These are phyloP conservation scores for Danaus plexippus DNA, from an alignment of 1,140 invertebrate genomes.

Conservation along the genomic window DNA sequence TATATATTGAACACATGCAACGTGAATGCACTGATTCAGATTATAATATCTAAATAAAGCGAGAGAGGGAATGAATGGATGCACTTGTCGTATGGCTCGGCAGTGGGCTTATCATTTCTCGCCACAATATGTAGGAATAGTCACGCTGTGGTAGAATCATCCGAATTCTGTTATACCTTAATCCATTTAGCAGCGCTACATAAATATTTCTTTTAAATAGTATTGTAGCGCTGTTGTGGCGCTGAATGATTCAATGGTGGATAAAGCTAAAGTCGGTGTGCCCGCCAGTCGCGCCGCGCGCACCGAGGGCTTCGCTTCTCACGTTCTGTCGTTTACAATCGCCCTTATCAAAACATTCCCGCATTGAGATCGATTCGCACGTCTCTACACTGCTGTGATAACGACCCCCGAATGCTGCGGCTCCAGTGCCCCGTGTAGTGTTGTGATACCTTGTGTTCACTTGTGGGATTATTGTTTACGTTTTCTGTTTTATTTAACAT, in stretches of 20 bases:
- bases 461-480: slow-evolving; percentile 35
- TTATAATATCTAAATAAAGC: slow-evolving; percentile 24
- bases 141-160: slow-evolving; percentile 9
- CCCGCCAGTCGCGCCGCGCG: slow-evolving; percentile 48
- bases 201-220: slow-evolving; percentile 5
- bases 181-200: too few relatives aligned
- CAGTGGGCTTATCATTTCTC: neutral
- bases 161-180: too few relatives aligned
- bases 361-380: slow-evolving; percentile 54
- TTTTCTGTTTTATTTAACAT: slow-evolving; percentile 21
- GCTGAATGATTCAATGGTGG: slow-evolving; percentile 9
- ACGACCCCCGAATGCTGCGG: slow-evolving; percentile 40
- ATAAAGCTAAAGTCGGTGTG: slow-evolving; percentile 9
- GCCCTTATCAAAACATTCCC: slow-evolving; percentile 53
- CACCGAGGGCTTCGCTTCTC: slow-evolving; percentile 33
- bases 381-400: slow-evolving; percentile 50
- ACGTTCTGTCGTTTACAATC: slow-evolving; percentile 26
- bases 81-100: slow-evolving; percentile 37
- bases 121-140: slow-evolving; percentile 13
- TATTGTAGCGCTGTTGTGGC: slow-evolving; percentile 15
- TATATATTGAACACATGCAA: slow-evolving; percentile 1
- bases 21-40: slow-evolving; percentile 18
- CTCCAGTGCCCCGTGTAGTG: slow-evolving; percentile 43
- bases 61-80: slow-evolving; percentile 42
- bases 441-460: slow-evolving; percentile 48